Base-by-base conservation (phyloP, 2,797 vertebrate genomes). In the Coreius guichenoti region DNA sequence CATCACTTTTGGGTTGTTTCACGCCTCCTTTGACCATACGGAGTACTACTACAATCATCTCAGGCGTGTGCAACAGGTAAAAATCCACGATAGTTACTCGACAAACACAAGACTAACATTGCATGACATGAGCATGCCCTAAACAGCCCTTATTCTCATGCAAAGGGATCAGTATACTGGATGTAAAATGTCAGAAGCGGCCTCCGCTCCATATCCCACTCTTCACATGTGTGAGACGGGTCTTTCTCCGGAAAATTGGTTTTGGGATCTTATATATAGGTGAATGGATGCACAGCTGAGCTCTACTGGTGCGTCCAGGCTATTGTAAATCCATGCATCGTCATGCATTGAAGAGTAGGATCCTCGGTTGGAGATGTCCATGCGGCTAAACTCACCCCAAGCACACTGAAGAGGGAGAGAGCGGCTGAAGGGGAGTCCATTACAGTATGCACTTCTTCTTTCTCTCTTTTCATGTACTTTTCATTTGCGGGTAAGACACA, bases 271-370 rank as follows among this genome's bases (percentile, higher is more conserved):
- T 33, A 36, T 67, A 73, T 74, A 43, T 21, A 70, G 80, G 36
- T 79, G 67, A 76, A 87, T 68, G 75, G 82, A 87, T 78, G 81
- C 39, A 79, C 67, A 83, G 84, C 78, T 63, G 67, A 87, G 74
- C 85, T 90, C 90, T 90, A 95, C 93, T 91, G 90, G 91, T 91
- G 90, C 87, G 88, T 92, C 87, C 91, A 94, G 90, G 94, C 92
- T 58, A 94, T 90, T 89, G 91, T 91, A 91, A 92, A 94, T 94
- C 94, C 95, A 96, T 96, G 96, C 95, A 87, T 86, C 79, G 93
- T 95, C 96, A 96, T 96, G 95, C 95, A 95, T 92, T 93, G 92
- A 93, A 91, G 93, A 89, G 88, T 86, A 88, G 89, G 88, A 86
- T 87, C 87, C 83, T 92, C 90, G 73, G 88, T 56, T 72, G 70